Evolutionary conservation across 2,888 invertebrate species (phyloP).

Genomic region (Lochmaea crataegi): DNA sequence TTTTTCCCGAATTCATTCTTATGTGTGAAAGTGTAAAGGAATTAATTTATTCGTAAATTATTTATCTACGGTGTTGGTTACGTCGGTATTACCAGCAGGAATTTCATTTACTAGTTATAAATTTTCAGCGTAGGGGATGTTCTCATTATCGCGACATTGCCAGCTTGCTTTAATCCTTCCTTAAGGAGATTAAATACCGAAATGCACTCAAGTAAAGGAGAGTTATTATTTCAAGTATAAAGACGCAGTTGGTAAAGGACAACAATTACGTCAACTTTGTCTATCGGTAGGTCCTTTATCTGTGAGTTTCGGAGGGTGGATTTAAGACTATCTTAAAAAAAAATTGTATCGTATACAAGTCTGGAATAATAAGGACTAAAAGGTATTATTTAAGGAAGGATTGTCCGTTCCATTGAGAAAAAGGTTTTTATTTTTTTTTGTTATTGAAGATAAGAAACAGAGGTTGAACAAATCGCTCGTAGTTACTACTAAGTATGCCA

Average conservation of each 20-base stretch:
- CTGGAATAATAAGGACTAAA: too few species aligned
- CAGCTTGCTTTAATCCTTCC: constrained; percentile 26
- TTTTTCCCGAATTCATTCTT: too few species aligned
- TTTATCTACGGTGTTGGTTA: constrained; percentile 36
- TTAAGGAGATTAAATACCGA: constrained; percentile 25
- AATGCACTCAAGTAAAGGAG: constrained; percentile 15
- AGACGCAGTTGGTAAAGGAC: too few species aligned
- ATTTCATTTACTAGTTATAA: constrained; percentile 49
- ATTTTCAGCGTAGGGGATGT: constrained; percentile 39
- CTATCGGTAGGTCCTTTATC: neutral
- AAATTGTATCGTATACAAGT: too few species aligned
- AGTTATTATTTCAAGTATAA: neutral
- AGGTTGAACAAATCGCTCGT: too few species aligned
- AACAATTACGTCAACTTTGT: neutral
- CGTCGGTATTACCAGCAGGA: constrained; percentile 43
- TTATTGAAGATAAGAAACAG: too few species aligned
- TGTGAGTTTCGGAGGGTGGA: neutral
- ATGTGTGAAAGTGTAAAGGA: too few species aligned
- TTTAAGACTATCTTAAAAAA: too few species aligned
- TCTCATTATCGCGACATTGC: constrained; percentile 33
- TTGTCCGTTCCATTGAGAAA: too few species aligned
- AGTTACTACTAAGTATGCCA: too few species aligned
- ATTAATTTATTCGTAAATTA: constrained; percentile 31
- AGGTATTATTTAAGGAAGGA: too few species aligned
- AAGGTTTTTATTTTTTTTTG: too few species aligned